phyloP scores from a whole-genome alignment of 2,888 invertebrate species.

The Atherix ibis region DNA sequence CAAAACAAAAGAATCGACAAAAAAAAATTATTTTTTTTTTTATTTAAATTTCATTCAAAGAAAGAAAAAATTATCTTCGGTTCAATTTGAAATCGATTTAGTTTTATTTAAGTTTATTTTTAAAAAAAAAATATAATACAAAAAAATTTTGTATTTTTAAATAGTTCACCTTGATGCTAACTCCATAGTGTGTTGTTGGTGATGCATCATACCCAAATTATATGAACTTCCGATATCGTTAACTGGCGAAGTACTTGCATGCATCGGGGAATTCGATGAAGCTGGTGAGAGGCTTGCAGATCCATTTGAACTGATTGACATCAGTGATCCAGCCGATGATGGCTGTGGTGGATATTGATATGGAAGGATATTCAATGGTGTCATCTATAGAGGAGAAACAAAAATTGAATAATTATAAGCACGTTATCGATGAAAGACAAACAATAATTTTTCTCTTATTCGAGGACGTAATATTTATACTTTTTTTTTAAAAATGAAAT shows the following conservation, averaged over 20 bases:
- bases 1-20: background rate
- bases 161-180: slow-evolving; percentile 11
- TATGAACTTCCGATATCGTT: slow-evolving; percentile 4
- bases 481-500: no score
- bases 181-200: slow-evolving; percentile 8
- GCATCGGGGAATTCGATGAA: slow-evolving; percentile 27
- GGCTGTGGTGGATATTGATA: slow-evolving; percentile 30
- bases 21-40: no score
- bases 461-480: no score
- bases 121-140: no score
- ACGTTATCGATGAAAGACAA: no score
- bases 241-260: slow-evolving; percentile 2
- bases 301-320: slow-evolving; percentile 24
- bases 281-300: slow-evolving; percentile 29
- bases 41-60: no score
- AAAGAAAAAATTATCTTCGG: no score
- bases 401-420: background rate
- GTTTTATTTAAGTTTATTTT: no score
- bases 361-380: slow-evolving; percentile 3
- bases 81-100: no score
- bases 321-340: slow-evolving; percentile 29
- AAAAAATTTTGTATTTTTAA: no score
- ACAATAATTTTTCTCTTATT: no score
- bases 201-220: slow-evolving; percentile 5
- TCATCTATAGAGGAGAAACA: slow-evolving; percentile 1